Conservation (phyloP, 2,797 vertebrate genomes). For the Microctenopoma steveboyesi region DNA sequence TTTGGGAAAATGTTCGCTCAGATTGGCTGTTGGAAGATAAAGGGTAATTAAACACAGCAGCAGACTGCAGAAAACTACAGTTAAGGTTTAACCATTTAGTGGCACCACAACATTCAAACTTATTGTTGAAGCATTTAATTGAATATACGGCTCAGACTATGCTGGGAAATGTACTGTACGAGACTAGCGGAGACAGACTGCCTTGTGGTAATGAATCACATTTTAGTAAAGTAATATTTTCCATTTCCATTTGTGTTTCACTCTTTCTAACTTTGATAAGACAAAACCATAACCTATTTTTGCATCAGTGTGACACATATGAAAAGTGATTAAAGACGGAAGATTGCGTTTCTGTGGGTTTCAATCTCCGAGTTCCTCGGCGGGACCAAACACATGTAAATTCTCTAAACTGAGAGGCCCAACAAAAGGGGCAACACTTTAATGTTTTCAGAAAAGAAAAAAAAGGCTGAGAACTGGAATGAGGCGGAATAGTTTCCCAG, state of each 20-base stretch:
- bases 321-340: neutral
- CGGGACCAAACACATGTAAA: slow-evolving; percentile 49
- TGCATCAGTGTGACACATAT: neutral
- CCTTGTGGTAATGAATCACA: neutral
- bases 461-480: slow-evolving; percentile 71
- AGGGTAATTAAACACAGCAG: slow-evolving; percentile 21
- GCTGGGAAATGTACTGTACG: neutral
- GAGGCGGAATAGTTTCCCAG: slow-evolving; percentile 78
- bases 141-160: too few relatives aligned
- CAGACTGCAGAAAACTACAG: neutral
- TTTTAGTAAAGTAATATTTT: neutral
- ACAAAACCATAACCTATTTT: neutral
- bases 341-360: slow-evolving; percentile 22
- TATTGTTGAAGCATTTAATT: too few relatives aligned
- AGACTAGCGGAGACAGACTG: neutral
- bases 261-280: neutral
- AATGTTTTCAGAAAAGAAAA: slow-evolving; percentile 59
- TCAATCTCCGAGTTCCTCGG: slow-evolving; percentile 38
- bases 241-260: neutral
- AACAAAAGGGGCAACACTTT: slow-evolving; percentile 71
- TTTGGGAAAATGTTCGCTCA: slow-evolving; percentile 38
- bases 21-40: slow-evolving; percentile 30
- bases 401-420: slow-evolving; percentile 73
- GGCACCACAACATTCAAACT: too few relatives aligned
- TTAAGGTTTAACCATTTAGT: slow-evolving; percentile 21